Evolutionary conservation across 2,113 vertebrate species (phyloP).

Genomic region (Collichthys lucidus): DNA sequence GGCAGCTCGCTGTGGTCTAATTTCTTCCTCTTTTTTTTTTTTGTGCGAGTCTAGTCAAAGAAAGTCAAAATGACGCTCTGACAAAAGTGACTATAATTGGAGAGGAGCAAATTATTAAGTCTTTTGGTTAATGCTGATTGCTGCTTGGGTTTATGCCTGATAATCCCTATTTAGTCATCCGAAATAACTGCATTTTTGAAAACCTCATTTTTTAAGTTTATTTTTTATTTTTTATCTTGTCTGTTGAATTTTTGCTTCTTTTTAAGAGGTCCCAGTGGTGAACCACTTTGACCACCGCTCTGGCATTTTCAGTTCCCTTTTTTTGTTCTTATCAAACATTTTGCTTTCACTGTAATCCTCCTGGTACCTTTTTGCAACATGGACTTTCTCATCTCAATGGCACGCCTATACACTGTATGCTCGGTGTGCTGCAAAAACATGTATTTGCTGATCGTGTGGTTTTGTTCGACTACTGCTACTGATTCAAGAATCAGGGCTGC

Average conservation of each 20-base stretch:
- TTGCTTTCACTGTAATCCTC: constrained; percentile 33
- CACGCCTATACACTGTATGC: constrained; percentile 6
- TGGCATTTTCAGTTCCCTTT: constrained; percentile 42
- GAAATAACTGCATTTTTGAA: constrained; percentile 60
- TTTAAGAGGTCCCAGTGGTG: constrained; percentile 37
- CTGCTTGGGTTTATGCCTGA: constrained; percentile 67
- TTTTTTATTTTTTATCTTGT: constrained; percentile 31
- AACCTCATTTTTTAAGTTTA: constrained; percentile 49
- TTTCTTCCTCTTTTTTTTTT: constrained; percentile 65
- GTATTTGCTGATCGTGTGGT: constrained; percentile 18
- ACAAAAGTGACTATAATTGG: constrained; percentile 71
- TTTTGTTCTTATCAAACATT: constrained; percentile 45
- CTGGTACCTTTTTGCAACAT: neutral
- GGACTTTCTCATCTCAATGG: constrained; percentile 5
- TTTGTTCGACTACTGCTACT: constrained; percentile 5
- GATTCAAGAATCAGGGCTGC: neutral
- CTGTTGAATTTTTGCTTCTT: constrained; percentile 44
- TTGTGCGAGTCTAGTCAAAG: constrained; percentile 46
- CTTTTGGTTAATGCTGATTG: constrained; percentile 74
- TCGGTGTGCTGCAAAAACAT: constrained; percentile 17
- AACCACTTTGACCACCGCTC: constrained; percentile 52
- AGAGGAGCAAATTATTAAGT: constrained; percentile 67
- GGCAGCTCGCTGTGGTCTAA: constrained; percentile 39
- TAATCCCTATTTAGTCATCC: constrained; percentile 68
- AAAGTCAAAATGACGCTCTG: constrained; percentile 63